Evolutionary conservation across 2,113 vertebrate genomes (phyloP).

Genomic region (Cottus gobio): DNA sequence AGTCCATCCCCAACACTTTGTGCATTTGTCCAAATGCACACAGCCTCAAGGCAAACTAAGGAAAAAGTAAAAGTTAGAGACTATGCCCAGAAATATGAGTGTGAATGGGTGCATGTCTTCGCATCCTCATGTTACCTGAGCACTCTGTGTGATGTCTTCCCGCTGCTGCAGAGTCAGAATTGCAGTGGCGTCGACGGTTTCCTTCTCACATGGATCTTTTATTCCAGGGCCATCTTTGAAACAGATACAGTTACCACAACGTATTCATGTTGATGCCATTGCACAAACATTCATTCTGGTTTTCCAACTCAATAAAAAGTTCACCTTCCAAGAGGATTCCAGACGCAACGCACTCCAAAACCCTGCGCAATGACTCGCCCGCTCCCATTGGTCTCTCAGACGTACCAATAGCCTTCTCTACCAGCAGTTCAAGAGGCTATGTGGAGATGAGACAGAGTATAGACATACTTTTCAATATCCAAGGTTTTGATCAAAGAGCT

Average conservation of each 20-base stretch:
- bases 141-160: slow-evolving; percentile 96
- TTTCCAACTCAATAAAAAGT: neutral
- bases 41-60: slow-evolving; percentile 91
- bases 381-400: slow-evolving; percentile 92
- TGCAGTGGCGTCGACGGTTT: slow-evolving; percentile 87
- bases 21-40: slow-evolving; percentile 95
- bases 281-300: neutral
- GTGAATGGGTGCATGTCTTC: neutral
- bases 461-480: neutral
- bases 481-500: neutral
- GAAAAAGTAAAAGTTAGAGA: neutral
- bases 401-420: slow-evolving; percentile 93
- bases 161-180: slow-evolving; percentile 90
- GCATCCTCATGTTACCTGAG: slow-evolving; percentile 82
- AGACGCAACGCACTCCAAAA: slow-evolving; percentile 94
- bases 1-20: slow-evolving; percentile 95
- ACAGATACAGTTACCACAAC: slow-evolving; percentile 13
- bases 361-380: slow-evolving; percentile 92
- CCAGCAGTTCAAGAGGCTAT: slow-evolving; percentile 93
- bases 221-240: slow-evolving; percentile 89
- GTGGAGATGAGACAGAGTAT: neutral
- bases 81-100: neutral
- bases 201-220: slow-evolving; percentile 96
- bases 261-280: neutral
- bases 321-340: slow-evolving; percentile 95